Evolutionary conservation across 2,113 vertebrate species (phyloP), one percentile per base, ranked within the genome.

Genomic region (Butorides virescens): DNA sequence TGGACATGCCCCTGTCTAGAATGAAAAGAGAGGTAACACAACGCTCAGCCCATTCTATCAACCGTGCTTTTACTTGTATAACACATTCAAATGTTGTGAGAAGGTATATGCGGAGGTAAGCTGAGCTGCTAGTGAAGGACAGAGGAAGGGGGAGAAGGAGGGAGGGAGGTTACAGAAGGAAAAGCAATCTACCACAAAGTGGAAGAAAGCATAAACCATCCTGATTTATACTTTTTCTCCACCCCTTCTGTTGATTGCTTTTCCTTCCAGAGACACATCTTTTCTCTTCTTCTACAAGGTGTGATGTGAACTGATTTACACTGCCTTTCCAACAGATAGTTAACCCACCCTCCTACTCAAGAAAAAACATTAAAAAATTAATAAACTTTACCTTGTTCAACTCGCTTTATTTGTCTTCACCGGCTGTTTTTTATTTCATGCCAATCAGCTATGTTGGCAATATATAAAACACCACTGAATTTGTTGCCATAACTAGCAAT

Each of bases 181-280:
- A 95, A 96, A 95, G 92, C 89, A 97, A 97, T 97, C 94, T 92
- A 80, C 91, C 88, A 56, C 74, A 95, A 70, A 81, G 62, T 86
- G 66, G 95, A 95, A 96, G 53, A 94, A 95, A 91, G 58, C 91
- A 95, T 97, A 97, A 97, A 97, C 71, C 86, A 95, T 95, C 58
- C 84, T 97, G 96, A 97, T 97, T 97, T 97, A 97, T 96, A 92
- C n/a, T 95, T 92, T 90, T 96, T 85, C 84, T 95, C 95, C 89
- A 93, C 94, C 92, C 63, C 50, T 89, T 84, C 84, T 91, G 89
- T 95, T 96, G 96, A 97, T 97, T 96, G 94, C 84, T 96, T 97
- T 96, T 96, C 91, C 96, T 95, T 78, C 74, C 85, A 95, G 66
- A 92, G 77, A 84, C 70, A 73, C 66, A 91, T 95, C 89, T 91